These are phyloP conservation scores for Anguilla marmorata DNA, from an alignment of 2,797 vertebrate genomes.

Conservation along the genomic window DNA sequence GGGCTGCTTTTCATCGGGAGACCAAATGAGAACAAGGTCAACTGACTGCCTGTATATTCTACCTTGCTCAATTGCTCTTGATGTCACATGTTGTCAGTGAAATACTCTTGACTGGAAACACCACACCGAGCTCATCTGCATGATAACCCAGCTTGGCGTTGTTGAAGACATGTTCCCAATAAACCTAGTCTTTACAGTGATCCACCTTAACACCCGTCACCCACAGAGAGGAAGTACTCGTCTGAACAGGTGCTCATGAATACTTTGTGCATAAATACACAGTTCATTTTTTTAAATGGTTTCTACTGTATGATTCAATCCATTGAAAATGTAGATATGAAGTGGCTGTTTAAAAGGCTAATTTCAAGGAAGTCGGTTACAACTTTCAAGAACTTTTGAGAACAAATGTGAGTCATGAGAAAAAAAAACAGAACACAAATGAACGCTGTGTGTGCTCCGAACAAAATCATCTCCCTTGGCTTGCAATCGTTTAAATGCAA, in stretches of 20 bases:
- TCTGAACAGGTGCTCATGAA: not conserved
- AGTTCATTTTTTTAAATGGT: not conserved
- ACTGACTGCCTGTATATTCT: not conserved
- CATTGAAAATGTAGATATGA: not conserved
- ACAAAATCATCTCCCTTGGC: not conserved
- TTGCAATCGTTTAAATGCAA: not conserved
- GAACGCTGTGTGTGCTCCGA: not conserved
- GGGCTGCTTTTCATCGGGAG: not conserved
- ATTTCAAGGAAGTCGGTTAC: not conserved
- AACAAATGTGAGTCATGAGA: not conserved
- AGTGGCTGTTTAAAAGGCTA: not conserved
- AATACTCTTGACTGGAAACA: slow-evolving; percentile 9
- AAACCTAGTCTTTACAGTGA: not conserved
- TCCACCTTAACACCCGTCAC: not conserved
- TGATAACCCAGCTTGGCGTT: not conserved
- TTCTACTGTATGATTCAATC: not conserved
- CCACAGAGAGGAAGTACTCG: not conserved
- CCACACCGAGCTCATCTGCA: not conserved
- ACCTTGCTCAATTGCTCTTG: not conserved
- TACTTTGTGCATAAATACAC: not conserved
- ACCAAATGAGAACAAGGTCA: not conserved
- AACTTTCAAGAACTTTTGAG: not conserved
- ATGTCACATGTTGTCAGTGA: not conserved
- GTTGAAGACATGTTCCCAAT: not conserved
- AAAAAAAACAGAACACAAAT: not conserved